Evolutionary conservation across 2,113 vertebrate species (phyloP).

Genomic region (Dicrurus megarhynchus): DNA sequence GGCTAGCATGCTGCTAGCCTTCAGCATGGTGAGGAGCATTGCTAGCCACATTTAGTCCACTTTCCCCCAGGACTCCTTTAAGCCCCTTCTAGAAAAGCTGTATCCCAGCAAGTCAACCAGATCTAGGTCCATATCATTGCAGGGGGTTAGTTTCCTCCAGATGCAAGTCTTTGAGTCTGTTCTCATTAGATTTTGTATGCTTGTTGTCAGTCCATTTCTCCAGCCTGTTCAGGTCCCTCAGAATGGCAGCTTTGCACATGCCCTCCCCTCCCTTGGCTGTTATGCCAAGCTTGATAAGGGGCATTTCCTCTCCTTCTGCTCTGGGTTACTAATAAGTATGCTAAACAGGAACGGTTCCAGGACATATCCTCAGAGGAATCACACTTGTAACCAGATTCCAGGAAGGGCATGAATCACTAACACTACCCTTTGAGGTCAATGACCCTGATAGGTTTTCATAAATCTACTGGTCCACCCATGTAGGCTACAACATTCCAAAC

Average conservation of each 20-base stretch:
- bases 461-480: neutral
- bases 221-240: neutral
- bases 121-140: no score
- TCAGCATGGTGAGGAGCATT: neutral
- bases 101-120: neutral
- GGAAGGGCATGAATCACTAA: neutral
- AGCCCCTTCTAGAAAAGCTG: neutral
- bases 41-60: neutral
- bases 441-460: neutral
- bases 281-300: neutral
- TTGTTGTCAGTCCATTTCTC: neutral
- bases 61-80: neutral
- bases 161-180: neutral
- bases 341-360: neutral
- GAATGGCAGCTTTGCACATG: neutral
- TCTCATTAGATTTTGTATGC: neutral
- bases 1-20: neutral
- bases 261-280: neutral
- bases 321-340: neutral
- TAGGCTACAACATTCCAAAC: neutral
- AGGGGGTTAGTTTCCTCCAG: neutral
- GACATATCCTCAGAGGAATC: neutral
- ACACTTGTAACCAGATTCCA: neutral
- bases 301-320: neutral
- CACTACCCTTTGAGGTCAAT: neutral